Evolutionary conservation across 2,113 vertebrate species (phyloP), one percentile per base, ranked within the genome.

Genomic region (Petromus typicus): DNA sequence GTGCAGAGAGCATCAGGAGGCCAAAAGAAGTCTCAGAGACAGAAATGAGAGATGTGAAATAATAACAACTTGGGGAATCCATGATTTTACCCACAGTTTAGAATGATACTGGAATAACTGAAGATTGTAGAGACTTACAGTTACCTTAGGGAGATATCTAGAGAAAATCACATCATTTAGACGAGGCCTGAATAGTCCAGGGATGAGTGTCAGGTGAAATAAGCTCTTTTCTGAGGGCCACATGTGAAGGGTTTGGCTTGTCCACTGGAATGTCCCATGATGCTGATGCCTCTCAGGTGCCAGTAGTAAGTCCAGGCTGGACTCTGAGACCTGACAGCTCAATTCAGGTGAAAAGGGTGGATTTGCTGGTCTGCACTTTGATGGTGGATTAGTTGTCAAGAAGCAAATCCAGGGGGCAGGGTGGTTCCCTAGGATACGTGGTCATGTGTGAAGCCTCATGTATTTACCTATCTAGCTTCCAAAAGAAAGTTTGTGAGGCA

Each of bases 401-500:
- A 75, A 51, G 56, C 30, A 20, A 23, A 48, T 71, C 57, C 45
- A 37, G 82, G 61, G 64, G 51, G 6, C 54, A 79, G 43, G 43
- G 82, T 67, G 81, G 54, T 6, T 90, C 59, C 92, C 64, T 67
- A 9, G 79, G 76, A 78, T 57, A 64, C 63, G 90, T 7, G 23
- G 71, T 69, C 69, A 43, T 1, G 0, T 40, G 54, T 17, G 57
- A 85, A 66, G 66, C 69, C 71, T 88, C 20, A 0, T 32, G 17
- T 71, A 61, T 94, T 92, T 87, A 37, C 73, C 45, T 63, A 3
- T 34, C 54, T 75, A 63, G 25, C 63, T 95, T 86, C 67, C 82
- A 91, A 96, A 95, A 56, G 22, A 57, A 67, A 63, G 88, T 71
- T 90, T 93, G n/a, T n/a, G 71, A 86, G 69, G 69, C 25, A 48